Conservation (phyloP, 2,888 invertebrate species). For the Imbricaverruca yamaguchii region DNA sequence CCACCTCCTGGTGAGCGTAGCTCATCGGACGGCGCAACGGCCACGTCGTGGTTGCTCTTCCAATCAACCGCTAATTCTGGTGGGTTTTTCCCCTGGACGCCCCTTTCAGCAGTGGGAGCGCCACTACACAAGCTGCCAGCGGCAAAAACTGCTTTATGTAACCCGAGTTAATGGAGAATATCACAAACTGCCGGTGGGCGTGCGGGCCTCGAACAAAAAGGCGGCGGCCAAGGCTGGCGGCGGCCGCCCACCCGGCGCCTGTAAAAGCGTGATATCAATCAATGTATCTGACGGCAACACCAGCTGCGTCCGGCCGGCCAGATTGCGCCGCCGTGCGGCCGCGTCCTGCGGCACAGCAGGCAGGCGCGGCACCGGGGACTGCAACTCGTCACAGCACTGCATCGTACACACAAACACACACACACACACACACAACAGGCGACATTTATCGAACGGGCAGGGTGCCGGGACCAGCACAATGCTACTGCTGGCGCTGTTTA, state of each 20-base stretch:
- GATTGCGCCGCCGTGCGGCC: not conserved
- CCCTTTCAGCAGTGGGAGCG: not conserved
- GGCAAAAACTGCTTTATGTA: not conserved
- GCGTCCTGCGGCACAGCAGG: not conserved
- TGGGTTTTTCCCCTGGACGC: not conserved
- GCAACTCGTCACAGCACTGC: not conserved
- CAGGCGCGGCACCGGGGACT: not conserved
- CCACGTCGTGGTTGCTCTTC: not conserved
- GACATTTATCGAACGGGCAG: too few species aligned
- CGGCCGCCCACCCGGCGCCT: not conserved
- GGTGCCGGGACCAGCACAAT: too few species aligned
- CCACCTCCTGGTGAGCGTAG: too few species aligned
- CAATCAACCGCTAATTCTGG: not conserved
- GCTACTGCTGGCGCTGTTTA: too few species aligned
- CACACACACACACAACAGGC: too few species aligned
- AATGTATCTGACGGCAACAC: not conserved
- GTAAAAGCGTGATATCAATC: slow-evolving; percentile 1
- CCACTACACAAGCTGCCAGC: not conserved
- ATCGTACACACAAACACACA: too few species aligned
- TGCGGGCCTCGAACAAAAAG: not conserved
- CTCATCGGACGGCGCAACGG: too few species aligned
- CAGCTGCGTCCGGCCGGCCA: not conserved
- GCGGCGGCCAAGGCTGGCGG: not conserved
- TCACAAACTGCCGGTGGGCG: not conserved
- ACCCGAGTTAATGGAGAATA: slow-evolving; percentile 1